phyloP scores from a whole-genome alignment of 2,797 vertebrate genomes.

The Xenentodon cancila region DNA sequence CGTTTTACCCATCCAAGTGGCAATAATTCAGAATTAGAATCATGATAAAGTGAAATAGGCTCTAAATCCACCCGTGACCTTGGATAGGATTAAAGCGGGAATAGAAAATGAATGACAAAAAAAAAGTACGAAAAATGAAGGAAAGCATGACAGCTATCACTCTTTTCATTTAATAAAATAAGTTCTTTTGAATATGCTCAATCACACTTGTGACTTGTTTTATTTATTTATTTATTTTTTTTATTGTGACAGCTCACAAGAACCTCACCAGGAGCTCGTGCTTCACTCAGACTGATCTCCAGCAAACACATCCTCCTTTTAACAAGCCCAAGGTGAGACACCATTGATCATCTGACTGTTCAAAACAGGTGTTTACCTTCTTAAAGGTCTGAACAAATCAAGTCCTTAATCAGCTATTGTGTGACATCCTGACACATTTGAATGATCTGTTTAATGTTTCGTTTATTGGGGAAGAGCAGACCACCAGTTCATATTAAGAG shows the following conservation, averaged over 20 bases:
- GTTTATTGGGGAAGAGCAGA: slow-evolving; percentile 36
- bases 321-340: slow-evolving; percentile 50
- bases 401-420: slow-evolving; percentile 20
- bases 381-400: slow-evolving; percentile 53
- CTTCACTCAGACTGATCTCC: slow-evolving; percentile 20
- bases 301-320: slow-evolving; percentile 35
- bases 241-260: too few species aligned
- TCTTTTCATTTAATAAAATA: slow-evolving; percentile 12
- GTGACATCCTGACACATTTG: slow-evolving; percentile 28
- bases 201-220: slow-evolving; percentile 45
- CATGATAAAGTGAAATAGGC: too few species aligned
- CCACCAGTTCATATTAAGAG: slow-evolving; percentile 40
- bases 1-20: slow-evolving; percentile 10
- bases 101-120: not conserved
- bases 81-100: too few species aligned
- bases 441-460: slow-evolving; percentile 38
- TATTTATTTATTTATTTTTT: too few species aligned
- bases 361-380: slow-evolving; percentile 54
- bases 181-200: slow-evolving; percentile 24
- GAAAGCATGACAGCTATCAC: slow-evolving; percentile 2
- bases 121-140: slow-evolving; percentile 37
- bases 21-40: slow-evolving; percentile 5
- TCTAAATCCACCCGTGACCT: too few species aligned
- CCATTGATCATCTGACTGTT: slow-evolving; percentile 45
- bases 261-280: too few species aligned